Evolutionary conservation across 2,797 vertebrate genomes (phyloP), one percentile per base, ranked within the genome.

Genomic region (Anolis apletophallus): DNA sequence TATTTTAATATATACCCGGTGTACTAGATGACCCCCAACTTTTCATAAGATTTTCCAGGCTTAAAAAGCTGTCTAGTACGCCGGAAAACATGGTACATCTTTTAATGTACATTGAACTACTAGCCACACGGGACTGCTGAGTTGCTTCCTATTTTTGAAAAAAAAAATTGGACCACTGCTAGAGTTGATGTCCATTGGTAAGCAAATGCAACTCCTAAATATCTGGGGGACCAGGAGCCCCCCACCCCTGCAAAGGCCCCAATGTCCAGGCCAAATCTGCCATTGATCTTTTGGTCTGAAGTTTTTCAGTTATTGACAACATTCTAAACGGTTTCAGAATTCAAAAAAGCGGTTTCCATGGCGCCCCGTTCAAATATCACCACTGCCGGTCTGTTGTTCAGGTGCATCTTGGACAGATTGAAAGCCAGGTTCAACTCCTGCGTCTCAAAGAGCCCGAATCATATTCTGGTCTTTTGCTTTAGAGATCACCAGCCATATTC

Each of bases 241-340:
- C 26, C 26, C 6, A 17, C 2, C 21, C 69, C 16, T 36, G 34
- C 69, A 34, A 34, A 69, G 57, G 19, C 17, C 5, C 32, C 32
- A 69, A 69, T n/a, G n/a, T 69, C 68, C n/a, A 69, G 12, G 17
- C 16, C 16, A 5, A 69, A 32, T 32, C n/a, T 32, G 8, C 16
- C 32, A 14, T 14, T 14, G n/a, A 34, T 32, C 4, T 34, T 32
- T 46, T 46, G 46, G 7, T 46, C 46, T 46, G 4, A 46, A 46
- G 46, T 46, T 46, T 46, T 46, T 46, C 46, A 6, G 46, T 46
- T 46, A 46, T 46, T 69, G n/a, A 52, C 17, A 78, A 52, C 50
- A 36, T 57, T 68, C 64, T 68, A 72, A 85, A 67, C 26, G 32
- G 75, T 50, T 52, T 78, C 83, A 78, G 83, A 85, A 85, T 23